Evolutionary conservation across 2,797 vertebrate species (phyloP).

Genomic region (Lindbergichthys nudifrons): DNA sequence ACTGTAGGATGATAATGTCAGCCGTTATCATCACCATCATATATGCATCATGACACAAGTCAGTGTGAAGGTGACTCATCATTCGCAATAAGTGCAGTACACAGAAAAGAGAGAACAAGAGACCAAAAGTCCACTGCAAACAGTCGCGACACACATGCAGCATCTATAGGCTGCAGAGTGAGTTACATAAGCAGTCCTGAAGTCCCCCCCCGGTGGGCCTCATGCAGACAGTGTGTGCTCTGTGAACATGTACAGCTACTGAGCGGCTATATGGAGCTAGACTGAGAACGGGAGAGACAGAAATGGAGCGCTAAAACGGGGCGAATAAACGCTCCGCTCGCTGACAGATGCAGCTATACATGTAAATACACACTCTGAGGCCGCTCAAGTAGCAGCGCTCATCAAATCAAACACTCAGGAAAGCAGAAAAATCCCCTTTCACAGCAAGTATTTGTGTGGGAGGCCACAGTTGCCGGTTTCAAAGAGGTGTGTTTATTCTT

Average conservation of each 20-base stretch:
- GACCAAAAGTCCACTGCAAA: conserved; percentile 16
- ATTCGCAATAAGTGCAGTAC: not conserved
- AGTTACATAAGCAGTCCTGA: conserved; percentile 59
- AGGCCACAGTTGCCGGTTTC: conserved; percentile 5
- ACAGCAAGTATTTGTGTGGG: conserved; percentile 6
- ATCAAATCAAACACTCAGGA: conserved; percentile 17
- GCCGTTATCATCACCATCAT: not conserved
- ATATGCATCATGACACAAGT: not conserved
- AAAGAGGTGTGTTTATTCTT: conserved; percentile 44
- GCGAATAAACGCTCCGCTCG: conserved; percentile 31
- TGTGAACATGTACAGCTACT: conserved; percentile 52
- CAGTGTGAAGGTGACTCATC: not conserved
- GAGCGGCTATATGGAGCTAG: conserved; percentile 29
- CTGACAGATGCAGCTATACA: conserved; percentile 37
- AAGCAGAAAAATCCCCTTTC: conserved; percentile 21
- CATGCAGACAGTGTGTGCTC: conserved; percentile 61
- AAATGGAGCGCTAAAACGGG: conserved; percentile 31
- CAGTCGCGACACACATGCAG: conserved; percentile 45
- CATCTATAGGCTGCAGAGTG: conserved; percentile 55
- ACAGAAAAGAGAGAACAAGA: conserved; percentile 9
- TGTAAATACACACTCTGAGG: conserved; percentile 9
- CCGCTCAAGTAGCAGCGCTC: conserved; percentile 5
- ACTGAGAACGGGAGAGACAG: conserved; percentile 37
- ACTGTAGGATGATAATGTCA: too few species aligned
- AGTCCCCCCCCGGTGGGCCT: conserved; percentile 61